Percentiles rank a stretch among this genome's conserved stretches.
Evolutionary conservation across 2,888 invertebrate species (phyloP).

Genomic region (Macaria liturata): DNA sequence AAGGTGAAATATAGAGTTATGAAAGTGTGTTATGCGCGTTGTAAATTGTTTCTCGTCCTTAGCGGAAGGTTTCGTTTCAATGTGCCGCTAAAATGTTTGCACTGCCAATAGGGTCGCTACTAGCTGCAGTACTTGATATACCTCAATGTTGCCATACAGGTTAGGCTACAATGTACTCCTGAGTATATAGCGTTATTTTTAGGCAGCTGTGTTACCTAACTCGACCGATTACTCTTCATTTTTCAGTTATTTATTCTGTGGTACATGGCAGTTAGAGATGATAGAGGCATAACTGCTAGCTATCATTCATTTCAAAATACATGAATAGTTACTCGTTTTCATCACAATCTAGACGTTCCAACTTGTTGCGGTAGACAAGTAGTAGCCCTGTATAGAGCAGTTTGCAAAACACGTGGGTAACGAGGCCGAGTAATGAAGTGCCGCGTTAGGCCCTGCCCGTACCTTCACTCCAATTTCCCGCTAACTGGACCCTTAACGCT

Average conservation of each 20-base stretch:
- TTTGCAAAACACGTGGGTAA: conserved; percentile 53
- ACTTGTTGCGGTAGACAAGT: no score
- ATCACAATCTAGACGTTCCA: no score
- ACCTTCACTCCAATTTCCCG: conserved; percentile 65
- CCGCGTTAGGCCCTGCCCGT: conserved; percentile 63
- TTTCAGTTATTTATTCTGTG: no score
- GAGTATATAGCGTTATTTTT: not conserved
- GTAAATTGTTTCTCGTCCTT: conserved; percentile 20
- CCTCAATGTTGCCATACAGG: not conserved
- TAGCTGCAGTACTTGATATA: not conserved
- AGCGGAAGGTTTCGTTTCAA: conserved; percentile 20
- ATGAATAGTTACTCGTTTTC: no score
- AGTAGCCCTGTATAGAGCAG: conserved; percentile 17
- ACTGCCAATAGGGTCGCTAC: not conserved
- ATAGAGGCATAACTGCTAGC: not conserved
- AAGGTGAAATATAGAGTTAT: conserved; percentile 47
- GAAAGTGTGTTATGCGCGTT: conserved; percentile 23
- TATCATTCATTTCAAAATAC: no score
- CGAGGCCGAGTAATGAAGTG: conserved; percentile 72
- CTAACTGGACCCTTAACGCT: conserved; percentile 67
- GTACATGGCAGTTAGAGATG: not conserved
- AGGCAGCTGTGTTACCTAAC: not conserved
- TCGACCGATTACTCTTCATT: no score
- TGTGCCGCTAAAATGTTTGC: conserved; percentile 7
- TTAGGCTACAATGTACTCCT: not conserved